A percentile compares a stretch with the other conserved stretches of the same genome.
phyloP scores from a whole-genome alignment of 2,888 invertebrate genomes.

The Lasiommata megera region DNA sequence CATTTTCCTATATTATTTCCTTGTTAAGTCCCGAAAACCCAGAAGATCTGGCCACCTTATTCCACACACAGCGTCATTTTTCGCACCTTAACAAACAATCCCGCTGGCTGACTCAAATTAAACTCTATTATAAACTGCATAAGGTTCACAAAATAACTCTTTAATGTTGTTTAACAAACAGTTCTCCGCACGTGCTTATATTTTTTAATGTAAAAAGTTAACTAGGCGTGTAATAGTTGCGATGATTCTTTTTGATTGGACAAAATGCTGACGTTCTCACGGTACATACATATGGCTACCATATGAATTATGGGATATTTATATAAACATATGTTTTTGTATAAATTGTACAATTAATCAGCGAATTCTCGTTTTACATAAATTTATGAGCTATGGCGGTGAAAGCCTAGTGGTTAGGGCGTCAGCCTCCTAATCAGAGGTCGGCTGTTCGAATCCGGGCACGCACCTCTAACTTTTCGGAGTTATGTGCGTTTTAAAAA shows the following conservation, averaged over 20 bases:
- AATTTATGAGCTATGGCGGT: too few species aligned
- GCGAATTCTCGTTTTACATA: background rate
- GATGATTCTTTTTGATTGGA: constrained; percentile 43
- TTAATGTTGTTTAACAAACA: constrained; percentile 1
- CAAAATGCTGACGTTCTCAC: constrained; percentile 14
- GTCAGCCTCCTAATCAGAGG: too few species aligned
- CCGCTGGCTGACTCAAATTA: background rate
- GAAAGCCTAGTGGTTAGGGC: too few species aligned
- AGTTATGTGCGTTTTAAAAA: too few species aligned
- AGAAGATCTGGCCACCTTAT: background rate
- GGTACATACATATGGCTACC: background rate
- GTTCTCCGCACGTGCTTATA: constrained; percentile 27
- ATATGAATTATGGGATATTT: background rate
- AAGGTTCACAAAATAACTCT: background rate
- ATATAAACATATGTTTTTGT: constrained; percentile 6
- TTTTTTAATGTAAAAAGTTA: constrained; percentile 60
- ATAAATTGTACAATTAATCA: background rate
- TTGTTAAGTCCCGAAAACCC: background rate
- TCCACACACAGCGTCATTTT: background rate
- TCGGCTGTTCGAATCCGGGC: too few species aligned
- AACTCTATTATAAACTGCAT: background rate
- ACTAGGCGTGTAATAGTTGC: constrained; percentile 58
- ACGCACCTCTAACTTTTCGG: too few species aligned
- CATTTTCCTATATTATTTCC: background rate
- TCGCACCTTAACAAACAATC: constrained; percentile 10